Evolutionary conservation across 2,113 vertebrate species (phyloP).

Genomic region (Uria lomvia): DNA sequence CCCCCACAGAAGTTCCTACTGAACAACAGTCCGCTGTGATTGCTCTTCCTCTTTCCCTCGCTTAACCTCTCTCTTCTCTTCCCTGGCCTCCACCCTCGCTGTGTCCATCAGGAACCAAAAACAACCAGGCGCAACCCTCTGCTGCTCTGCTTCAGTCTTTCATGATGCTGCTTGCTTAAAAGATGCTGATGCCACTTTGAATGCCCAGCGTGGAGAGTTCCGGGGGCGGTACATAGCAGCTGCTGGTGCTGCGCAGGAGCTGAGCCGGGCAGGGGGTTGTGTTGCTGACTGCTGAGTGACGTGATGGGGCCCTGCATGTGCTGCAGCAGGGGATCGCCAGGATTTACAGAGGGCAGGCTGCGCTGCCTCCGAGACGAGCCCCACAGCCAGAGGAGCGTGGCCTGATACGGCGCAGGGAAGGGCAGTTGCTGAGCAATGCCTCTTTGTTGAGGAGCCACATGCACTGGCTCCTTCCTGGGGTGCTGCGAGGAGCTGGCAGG

Average conservation of each 20-base stretch:
- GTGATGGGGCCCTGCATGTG: accelerated
- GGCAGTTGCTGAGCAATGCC: neutral
- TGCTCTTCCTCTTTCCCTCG: neutral
- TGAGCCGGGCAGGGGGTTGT: neutral
- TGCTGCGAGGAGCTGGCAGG: neutral
- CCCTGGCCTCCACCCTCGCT: neutral
- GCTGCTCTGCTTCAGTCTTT: neutral
- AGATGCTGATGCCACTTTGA: neutral
- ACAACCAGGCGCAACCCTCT: neutral
- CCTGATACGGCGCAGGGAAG: neutral
- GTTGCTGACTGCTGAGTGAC: accelerated
- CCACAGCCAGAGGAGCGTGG: accelerated
- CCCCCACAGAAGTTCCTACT: neutral
- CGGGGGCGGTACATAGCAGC: neutral
- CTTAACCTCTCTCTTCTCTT: neutral
- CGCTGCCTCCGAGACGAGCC: accelerated
- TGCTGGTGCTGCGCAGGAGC: neutral
- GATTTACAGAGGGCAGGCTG: neutral
- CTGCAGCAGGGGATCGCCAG: accelerated
- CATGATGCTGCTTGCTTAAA: neutral
- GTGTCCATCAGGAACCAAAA: neutral
- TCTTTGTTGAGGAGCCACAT: neutral
- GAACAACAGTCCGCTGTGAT: neutral
- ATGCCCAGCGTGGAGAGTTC: neutral
- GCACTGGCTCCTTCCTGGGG: neutral